Evolutionary conservation across 2,113 vertebrate genomes (phyloP).

Genomic region (Atherinomorus stipes): DNA sequence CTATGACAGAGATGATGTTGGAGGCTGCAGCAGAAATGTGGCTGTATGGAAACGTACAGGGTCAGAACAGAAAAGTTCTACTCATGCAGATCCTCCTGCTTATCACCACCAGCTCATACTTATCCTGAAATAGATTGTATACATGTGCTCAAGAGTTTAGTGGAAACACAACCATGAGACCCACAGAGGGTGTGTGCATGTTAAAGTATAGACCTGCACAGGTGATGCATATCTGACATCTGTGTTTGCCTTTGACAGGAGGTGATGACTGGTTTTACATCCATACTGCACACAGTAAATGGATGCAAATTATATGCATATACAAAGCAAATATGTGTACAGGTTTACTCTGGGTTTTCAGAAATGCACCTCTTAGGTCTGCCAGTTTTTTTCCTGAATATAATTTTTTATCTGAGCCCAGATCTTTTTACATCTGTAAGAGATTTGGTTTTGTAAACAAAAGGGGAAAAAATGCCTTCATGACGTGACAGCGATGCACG

Average conservation of each 20-base stretch:
- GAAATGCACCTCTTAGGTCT: no score
- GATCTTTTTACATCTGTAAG: no score
- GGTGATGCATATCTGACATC: slow-evolving; percentile 35
- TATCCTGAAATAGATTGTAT: slow-evolving; percentile 38
- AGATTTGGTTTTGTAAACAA: no score
- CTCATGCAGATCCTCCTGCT: slow-evolving; percentile 62
- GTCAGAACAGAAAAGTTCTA: slow-evolving; percentile 19
- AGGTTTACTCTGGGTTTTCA: no score
- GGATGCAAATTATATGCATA: slow-evolving; percentile 12
- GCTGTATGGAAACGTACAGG: no score
- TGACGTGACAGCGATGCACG: no score
- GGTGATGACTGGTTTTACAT: slow-evolving; percentile 8
- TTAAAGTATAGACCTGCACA: slow-evolving; percentile 13
- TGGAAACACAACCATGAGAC: slow-evolving; percentile 34
- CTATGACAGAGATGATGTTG: background rate
- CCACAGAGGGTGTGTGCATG: slow-evolving; percentile 18
- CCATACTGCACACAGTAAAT: background rate
- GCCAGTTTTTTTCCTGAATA: no score
- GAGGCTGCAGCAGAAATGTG: background rate
- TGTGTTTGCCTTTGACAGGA: slow-evolving; percentile 12
- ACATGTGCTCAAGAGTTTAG: slow-evolving; percentile 47
- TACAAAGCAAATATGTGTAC: background rate
- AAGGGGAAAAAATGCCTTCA: no score
- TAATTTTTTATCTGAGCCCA: no score
- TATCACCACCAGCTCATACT: slow-evolving; percentile 32